Evolutionary conservation across 2,113 vertebrate species (phyloP).

Genomic region (Myotis yumanensis): DNA sequence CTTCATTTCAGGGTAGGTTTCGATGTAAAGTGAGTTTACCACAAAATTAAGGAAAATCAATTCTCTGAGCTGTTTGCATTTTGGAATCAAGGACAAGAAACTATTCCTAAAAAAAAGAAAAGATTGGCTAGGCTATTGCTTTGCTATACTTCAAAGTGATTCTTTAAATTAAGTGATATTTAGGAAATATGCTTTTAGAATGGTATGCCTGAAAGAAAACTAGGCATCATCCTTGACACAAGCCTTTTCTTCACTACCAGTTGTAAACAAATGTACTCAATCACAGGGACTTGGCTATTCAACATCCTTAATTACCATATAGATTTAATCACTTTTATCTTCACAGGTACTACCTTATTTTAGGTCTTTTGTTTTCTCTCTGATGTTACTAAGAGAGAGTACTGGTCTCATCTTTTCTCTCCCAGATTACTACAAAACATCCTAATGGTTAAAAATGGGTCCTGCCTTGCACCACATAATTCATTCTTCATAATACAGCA

Average conservation of each 20-base stretch:
- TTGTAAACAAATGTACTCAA: background rate
- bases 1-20: background rate
- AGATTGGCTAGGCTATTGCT: background rate
- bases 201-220: background rate
- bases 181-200: background rate
- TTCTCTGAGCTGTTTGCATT: conserved; percentile 4
- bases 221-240: background rate
- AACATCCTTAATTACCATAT: background rate
- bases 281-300: background rate
- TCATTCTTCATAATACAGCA: background rate
- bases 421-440: background rate
- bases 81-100: conserved; percentile 35
- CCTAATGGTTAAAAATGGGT: background rate
- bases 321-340: background rate
- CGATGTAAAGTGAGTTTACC: background rate
- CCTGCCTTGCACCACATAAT: background rate
- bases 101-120: background rate
- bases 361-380: background rate
- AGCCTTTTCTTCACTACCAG: background rate
- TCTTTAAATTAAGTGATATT: background rate
- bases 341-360: background rate
- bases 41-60: background rate
- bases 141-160: background rate
- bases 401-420: background rate
- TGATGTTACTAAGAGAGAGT: background rate